phyloP scores from a whole-genome alignment of 2,888 invertebrate species.

The Tigriopus californicus region DNA sequence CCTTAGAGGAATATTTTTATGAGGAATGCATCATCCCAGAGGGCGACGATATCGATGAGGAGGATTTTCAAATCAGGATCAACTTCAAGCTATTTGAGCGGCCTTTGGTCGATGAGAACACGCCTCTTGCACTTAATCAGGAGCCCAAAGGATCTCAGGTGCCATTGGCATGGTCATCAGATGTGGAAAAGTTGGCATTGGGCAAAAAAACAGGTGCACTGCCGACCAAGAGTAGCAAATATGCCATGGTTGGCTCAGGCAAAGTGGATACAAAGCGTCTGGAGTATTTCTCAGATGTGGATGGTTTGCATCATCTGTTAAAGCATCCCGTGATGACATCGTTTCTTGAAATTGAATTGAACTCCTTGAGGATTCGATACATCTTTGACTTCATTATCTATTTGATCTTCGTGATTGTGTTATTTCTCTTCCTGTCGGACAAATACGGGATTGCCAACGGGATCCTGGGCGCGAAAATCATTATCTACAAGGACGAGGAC shows the following conservation, averaged over 20 bases:
- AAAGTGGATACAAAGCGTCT: slow-evolving; percentile 5
- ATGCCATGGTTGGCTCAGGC: background rate
- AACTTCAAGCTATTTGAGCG: slow-evolving; percentile 2
- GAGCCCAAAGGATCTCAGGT: background rate
- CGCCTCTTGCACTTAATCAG: background rate
- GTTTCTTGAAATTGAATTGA: slow-evolving; percentile 7
- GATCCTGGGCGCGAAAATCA: too few species aligned
- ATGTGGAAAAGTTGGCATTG: background rate
- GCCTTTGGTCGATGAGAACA: background rate
- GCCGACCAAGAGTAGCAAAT: too few species aligned
- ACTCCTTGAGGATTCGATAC: background rate
- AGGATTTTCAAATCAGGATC: slow-evolving; percentile 8
- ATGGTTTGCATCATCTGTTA: background rate
- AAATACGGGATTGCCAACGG: background rate
- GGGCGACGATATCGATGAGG: slow-evolving; percentile 11
- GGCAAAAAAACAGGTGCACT: background rate
- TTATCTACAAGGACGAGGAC: background rate
- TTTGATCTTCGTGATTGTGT: background rate
- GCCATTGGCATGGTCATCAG: background rate
- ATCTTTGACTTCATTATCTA: slow-evolving; percentile 9
- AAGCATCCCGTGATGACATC: slow-evolving; percentile 3
- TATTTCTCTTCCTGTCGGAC: background rate
- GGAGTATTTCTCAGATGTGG: background rate
- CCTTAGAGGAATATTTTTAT: slow-evolving; percentile 9
- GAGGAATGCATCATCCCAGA: slow-evolving; percentile 3